Evolutionary conservation across 35 echinoderm and acorn worm species (phyloP), one percentile per base, ranked within the genome.

Genomic region (Chiridota heheva): DNA sequence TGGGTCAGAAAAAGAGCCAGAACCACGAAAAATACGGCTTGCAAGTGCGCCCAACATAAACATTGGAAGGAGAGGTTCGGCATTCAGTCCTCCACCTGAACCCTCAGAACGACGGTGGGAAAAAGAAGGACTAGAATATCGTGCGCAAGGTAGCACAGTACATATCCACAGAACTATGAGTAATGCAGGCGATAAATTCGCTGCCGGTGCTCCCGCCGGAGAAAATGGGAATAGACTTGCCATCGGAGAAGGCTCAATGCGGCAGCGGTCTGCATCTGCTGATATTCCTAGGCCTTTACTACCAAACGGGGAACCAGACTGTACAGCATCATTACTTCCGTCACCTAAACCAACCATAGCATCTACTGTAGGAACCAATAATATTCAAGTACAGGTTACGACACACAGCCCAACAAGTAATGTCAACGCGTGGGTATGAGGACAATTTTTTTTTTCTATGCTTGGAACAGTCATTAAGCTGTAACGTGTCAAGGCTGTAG

Each of bases 161-260:
- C 70, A 74, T 46, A 74, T 74, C 27, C 70, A 74, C 36, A 74
- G 70, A 25, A 74, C 70, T 28, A 42, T 51, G 36, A 74, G 70
- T 47, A 24, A 47, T 5, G 70, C 47, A 74, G 47, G 47, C 36
- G 56, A 74, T 33, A 45, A 20, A 51, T 31, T 33, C 20, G 40
- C 34, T 15, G 24, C 4, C 18, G 44, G 44, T 8, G 70, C 26
- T 17, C 27, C 70, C 36, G 44, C 27, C 18, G 17, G 2, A 33
- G 36, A 33, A 44, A n/a, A n/a, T n/a, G n/a, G n/a, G n/a, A 29
- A 74, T 51, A 74, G 25, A 32, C 26, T 74, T 2, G 56, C 47
- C 47, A 74, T 74, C 8, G 33, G 36, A 33, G 70, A 74, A 18
- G 6, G 43, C 13, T 42, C 43, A 30, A 51, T 74, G 31, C n/a